A percentile compares a stretch with the other conserved stretches of the same genome.
Conservation (phyloP, 2,113 vertebrate species). For the Proteles cristata region DNA sequence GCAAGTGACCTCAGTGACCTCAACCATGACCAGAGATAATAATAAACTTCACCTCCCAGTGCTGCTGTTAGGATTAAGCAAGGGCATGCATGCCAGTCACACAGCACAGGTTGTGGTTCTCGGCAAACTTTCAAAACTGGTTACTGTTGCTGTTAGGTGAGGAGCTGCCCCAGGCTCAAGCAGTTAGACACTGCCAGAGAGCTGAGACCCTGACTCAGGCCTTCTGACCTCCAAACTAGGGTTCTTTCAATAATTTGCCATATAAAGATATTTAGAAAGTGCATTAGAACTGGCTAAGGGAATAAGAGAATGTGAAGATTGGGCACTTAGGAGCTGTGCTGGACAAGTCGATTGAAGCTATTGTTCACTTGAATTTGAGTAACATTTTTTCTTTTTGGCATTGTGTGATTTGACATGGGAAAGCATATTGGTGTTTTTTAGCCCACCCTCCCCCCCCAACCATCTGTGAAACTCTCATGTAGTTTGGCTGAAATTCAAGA, state of each 20-base stretch:
- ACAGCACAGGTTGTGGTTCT: no score
- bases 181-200: neutral
- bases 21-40: neutral
- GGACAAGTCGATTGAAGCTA: neutral
- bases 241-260: neutral
- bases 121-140: neutral
- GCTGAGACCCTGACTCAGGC: neutral
- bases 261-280: neutral
- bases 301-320: neutral
- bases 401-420: neutral
- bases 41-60: neutral
- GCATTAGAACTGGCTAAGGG: neutral
- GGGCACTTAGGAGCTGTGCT: neutral
- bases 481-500: neutral
- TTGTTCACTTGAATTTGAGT: neutral
- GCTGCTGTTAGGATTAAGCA: neutral
- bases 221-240: neutral
- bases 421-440: neutral
- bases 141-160: neutral
- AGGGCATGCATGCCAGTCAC: neutral
- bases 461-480: neutral
- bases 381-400: neutral
- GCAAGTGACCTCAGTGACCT: neutral
- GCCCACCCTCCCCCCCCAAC: fast-evolving
- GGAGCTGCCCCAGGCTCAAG: neutral